A percentile compares a stretch with the other conserved stretches of the same genome.
phyloP scores from a whole-genome alignment of 2,888 invertebrate genomes.

The Julus scandinavius region DNA sequence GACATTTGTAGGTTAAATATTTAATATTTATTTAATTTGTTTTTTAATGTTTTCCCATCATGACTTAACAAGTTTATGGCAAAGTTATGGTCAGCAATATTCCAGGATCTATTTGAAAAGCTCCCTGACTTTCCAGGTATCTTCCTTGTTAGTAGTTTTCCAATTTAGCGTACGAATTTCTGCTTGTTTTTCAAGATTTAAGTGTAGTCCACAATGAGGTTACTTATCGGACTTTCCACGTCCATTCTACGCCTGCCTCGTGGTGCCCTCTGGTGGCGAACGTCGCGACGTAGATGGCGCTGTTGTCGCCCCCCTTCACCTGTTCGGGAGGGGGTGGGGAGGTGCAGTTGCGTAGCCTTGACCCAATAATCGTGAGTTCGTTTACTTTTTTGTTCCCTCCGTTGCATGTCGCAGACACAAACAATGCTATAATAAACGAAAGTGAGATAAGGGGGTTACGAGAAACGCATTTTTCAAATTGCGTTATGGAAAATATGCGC shows the following conservation, averaged over 20 bases:
- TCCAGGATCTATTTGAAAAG: no score
- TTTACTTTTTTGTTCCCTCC: background rate
- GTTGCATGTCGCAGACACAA: background rate
- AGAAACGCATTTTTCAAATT: slow-evolving; percentile 22
- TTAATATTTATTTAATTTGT: no score
- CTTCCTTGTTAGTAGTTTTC: no score
- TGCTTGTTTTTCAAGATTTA: no score
- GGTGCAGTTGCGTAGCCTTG: background rate
- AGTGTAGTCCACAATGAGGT: background rate
- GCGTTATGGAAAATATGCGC: slow-evolving; percentile 26
- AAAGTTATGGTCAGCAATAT: no score
- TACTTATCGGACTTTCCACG: background rate
- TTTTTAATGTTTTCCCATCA: no score
- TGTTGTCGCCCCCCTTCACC: background rate
- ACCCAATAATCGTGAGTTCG: slow-evolving; percentile 19
- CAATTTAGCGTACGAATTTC: no score
- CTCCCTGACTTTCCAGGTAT: no score
- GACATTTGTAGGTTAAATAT: no score
- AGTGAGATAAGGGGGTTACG: slow-evolving; percentile 26
- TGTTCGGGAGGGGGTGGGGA: background rate
- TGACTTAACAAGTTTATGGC: no score
- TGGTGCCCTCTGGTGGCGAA: background rate
- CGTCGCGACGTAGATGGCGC: background rate
- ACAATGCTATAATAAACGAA: slow-evolving; percentile 29
- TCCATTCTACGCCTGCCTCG: background rate